phyloP scores from a whole-genome alignment of 2,113 vertebrate genomes.

The Phyllostomus discolor region DNA sequence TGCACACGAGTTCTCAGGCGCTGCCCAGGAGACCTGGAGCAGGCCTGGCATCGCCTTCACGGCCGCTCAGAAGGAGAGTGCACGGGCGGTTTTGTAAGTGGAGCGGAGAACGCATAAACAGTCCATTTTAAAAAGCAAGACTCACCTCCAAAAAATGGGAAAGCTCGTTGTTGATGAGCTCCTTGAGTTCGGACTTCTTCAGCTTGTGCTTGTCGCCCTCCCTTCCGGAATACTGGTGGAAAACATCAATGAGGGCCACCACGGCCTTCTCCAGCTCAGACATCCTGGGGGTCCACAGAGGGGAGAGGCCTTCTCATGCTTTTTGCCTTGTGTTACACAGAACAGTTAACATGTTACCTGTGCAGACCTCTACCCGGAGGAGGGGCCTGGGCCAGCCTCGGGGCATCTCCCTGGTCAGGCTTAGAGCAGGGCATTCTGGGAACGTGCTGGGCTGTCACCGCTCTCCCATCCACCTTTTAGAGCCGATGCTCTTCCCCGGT shows the following conservation, averaged over 20 bases:
- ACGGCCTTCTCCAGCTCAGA: constrained; percentile 88
- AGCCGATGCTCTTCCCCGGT: not conserved
- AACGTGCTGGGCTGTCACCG: fast-evolving
- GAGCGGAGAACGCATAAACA: not conserved
- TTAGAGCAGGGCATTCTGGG: too few species aligned
- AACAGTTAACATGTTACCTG: fast-evolving
- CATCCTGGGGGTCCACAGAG: constrained; percentile 70
- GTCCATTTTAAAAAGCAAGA: not conserved
- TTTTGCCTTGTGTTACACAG: not conserved
- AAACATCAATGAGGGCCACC: constrained; percentile 83
- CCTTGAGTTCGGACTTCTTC: constrained; percentile 89
- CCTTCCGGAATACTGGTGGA: constrained; percentile 87
- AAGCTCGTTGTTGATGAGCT: constrained; percentile 86
- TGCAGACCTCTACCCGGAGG: not conserved
- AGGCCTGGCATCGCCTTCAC: not conserved
- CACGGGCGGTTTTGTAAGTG: not conserved
- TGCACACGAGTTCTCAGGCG: not conserved
- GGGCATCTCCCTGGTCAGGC: not conserved
- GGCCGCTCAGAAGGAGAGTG: not conserved
- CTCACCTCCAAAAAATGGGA: constrained; percentile 84
- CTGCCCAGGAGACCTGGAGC: not conserved
- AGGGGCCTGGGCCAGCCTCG: not conserved
- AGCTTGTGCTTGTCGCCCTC: constrained; percentile 90
- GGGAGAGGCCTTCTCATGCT: not conserved
- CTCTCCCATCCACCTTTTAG: not conserved